Evolutionary conservation across 2,888 invertebrate species (phyloP).

Genomic region (Abscondita cerata): DNA sequence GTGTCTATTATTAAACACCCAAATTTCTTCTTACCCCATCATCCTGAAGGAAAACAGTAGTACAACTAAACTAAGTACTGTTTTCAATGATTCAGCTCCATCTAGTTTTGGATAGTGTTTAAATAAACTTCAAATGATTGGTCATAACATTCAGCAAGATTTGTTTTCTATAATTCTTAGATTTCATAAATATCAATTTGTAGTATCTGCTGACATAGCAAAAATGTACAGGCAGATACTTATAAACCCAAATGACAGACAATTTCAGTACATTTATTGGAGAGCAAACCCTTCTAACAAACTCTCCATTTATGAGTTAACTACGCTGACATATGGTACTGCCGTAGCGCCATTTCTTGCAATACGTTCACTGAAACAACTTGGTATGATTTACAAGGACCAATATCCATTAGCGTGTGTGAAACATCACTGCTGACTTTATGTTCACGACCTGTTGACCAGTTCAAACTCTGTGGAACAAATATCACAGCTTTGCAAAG

Average conservation of each 20-base stretch:
- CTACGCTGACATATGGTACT: conserved; percentile 50
- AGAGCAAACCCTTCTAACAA: conserved; percentile 12
- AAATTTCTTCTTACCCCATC: conserved; percentile 44
- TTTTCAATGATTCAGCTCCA: not conserved
- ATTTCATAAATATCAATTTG: conserved; percentile 43
- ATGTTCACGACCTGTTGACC: conserved; percentile 48
- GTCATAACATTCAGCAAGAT: conserved; percentile 49
- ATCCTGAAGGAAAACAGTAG: conserved; percentile 41
- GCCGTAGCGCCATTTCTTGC: conserved; percentile 44
- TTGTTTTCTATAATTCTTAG: conserved; percentile 46
- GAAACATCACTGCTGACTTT: conserved; percentile 40
- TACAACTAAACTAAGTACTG: not conserved
- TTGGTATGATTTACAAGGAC: conserved; percentile 38
- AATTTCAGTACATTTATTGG: conserved; percentile 53
- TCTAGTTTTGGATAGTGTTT: not conserved
- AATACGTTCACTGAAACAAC: conserved; percentile 40
- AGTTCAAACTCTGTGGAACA: conserved; percentile 36
- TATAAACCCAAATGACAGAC: conserved; percentile 40
- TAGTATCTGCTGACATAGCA: conserved; percentile 50
- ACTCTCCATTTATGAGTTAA: not conserved
- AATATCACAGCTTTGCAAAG: conserved; percentile 25
- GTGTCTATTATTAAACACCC: no score
- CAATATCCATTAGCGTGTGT: conserved; percentile 22
- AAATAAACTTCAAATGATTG: conserved; percentile 24
- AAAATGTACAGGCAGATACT: conserved; percentile 52